phyloP scores from a whole-genome alignment of 2,113 vertebrate species.

The Clarias batrachus region DNA sequence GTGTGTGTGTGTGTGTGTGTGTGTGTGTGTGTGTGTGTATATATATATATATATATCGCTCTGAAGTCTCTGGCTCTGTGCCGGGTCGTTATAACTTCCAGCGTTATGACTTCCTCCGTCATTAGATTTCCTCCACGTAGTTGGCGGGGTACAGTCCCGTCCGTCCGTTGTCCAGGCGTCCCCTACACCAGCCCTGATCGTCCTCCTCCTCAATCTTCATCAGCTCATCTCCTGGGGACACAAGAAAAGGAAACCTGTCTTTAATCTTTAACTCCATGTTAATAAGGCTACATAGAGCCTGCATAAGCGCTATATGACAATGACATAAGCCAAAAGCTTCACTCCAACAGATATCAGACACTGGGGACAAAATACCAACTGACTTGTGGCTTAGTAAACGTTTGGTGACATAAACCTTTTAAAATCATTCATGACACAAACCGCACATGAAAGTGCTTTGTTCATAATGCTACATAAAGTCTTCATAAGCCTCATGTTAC shows the following conservation, averaged over 20 bases:
- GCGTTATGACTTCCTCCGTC: constrained; percentile 62
- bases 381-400: background rate
- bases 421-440: background rate
- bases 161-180: constrained; percentile 90
- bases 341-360: background rate
- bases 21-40: constrained; percentile 73
- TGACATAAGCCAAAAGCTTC: background rate
- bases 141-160: constrained; percentile 97
- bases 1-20: constrained; percentile 73
- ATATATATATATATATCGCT: constrained; percentile 71
- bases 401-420: background rate
- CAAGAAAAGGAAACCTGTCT: background rate
- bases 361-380: background rate
- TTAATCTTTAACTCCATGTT: background rate
- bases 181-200: constrained; percentile 98
- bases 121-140: constrained; percentile 94
- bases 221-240: constrained; percentile 86
- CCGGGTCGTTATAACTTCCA: constrained; percentile 66
- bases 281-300: background rate
- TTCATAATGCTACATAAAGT: background rate
- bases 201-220: constrained; percentile 96
- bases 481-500: background rate
- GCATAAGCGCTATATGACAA: background rate
- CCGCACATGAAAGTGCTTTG: background rate
- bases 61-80: constrained; percentile 77